Evolutionary conservation across 1,140 invertebrate species (phyloP).

Genomic region (Drosophila chauvacae): DNA sequence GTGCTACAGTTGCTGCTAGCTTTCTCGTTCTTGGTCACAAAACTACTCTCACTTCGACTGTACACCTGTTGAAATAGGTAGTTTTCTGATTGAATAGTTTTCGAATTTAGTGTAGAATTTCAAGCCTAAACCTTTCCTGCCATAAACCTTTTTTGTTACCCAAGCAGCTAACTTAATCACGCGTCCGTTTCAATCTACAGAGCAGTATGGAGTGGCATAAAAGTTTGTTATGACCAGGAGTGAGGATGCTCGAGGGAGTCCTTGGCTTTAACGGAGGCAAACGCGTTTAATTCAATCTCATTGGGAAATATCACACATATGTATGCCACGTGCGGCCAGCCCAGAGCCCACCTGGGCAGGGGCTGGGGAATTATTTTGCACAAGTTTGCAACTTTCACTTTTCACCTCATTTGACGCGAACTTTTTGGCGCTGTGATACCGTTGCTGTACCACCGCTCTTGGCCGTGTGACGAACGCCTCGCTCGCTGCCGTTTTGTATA

Average conservation of each 20-base stretch:
- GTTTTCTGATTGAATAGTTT: neutral
- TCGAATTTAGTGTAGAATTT: neutral
- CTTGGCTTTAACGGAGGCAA: constrained; percentile 20
- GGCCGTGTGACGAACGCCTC: constrained; percentile 47
- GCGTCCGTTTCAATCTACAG: constrained; percentile 14
- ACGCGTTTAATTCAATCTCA: constrained; percentile 43
- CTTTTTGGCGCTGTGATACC: constrained; percentile 48
- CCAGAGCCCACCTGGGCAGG: constrained; percentile 21
- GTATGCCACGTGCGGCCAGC: constrained; percentile 42
- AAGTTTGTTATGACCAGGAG: constrained; percentile 22
- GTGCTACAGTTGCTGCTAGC: neutral
- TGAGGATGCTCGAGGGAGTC: constrained; percentile 26
- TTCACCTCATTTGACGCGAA: constrained; percentile 62
- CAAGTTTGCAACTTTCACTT: constrained; percentile 69
- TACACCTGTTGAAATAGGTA: constrained; percentile 12
- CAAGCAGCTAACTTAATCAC: constrained; percentile 22
- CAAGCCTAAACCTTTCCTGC: constrained; percentile 6
- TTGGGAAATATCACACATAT: constrained; percentile 56
- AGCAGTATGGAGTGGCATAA: constrained; percentile 13
- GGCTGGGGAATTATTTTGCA: constrained; percentile 30
- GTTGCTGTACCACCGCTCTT: constrained; percentile 9
- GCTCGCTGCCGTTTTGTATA: constrained; percentile 67
- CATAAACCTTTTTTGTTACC: constrained; percentile 1
- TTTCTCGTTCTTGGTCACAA: neutral
- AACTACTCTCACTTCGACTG: neutral